Conservation (phyloP, 2,113 vertebrate species). For the Oreochromis tanganicae region DNA sequence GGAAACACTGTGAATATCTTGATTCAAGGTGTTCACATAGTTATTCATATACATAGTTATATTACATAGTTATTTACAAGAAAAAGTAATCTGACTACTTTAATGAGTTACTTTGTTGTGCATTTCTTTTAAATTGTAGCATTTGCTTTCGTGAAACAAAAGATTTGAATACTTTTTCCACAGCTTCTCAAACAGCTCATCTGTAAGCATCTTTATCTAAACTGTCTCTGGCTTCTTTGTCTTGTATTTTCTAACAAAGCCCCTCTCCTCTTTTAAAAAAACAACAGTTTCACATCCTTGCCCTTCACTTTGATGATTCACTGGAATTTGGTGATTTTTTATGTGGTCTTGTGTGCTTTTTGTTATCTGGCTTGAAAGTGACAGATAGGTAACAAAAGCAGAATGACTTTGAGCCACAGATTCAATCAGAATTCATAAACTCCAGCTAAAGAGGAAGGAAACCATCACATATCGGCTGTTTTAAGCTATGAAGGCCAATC, state of each 20-base stretch:
- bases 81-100: not conserved
- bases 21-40: not conserved
- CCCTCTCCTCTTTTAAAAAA: not conserved
- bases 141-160: not conserved
- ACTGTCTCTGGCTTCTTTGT: not conserved
- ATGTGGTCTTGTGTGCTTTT: not conserved
- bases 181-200: not conserved
- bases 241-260: not conserved
- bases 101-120: not conserved
- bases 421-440: constrained; percentile 20
- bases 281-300: not conserved
- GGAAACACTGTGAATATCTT: accelerated
- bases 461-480: not conserved
- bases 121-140: not conserved
- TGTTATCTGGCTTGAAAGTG: not conserved
- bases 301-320: not conserved
- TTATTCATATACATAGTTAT: not conserved
- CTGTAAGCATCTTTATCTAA: not conserved
- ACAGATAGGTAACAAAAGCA: not conserved
- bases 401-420: not conserved
- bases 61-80: not conserved
- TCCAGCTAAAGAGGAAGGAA: not conserved
- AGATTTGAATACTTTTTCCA: not conserved
- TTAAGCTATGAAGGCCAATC: constrained; percentile 56
- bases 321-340: not conserved